Evolutionary conservation across 2,888 invertebrate genomes (phyloP).

Genomic region (Pelosia muscerda): DNA sequence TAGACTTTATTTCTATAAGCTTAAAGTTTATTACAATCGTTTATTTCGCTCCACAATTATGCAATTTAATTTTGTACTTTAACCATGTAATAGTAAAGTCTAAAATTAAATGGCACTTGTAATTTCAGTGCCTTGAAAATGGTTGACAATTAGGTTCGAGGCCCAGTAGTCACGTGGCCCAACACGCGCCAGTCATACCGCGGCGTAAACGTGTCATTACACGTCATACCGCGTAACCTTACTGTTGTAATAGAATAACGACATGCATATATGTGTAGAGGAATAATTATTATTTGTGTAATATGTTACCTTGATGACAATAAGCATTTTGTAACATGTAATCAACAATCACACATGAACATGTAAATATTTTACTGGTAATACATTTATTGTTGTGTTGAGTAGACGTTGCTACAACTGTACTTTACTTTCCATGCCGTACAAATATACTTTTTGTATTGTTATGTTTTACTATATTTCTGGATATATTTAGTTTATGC

Average conservation of each 20-base stretch:
- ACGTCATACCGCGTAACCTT: conserved; percentile 30
- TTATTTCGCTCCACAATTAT: too few relatives aligned
- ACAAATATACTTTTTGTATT: conserved; percentile 57
- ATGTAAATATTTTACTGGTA: conserved; percentile 64
- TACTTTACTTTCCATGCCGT: conserved; percentile 59
- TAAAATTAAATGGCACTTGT: too few relatives aligned
- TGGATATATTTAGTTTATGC: conserved; percentile 71
- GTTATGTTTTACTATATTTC: conserved; percentile 66
- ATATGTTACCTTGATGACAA: conserved; percentile 75
- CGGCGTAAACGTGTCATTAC: conserved; percentile 9
- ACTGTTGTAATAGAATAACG: conserved; percentile 50
- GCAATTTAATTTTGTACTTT: too few relatives aligned
- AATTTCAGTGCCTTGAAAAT: too few relatives aligned
- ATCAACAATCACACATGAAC: conserved; percentile 57
- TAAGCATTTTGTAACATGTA: conserved; percentile 76
- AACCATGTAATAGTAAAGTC: too few relatives aligned
- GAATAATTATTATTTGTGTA: conserved; percentile 37
- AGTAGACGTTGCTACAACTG: conserved; percentile 28
- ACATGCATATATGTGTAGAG: conserved; percentile 49
- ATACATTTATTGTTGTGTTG: conserved; percentile 42
- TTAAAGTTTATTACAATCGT: too few relatives aligned
- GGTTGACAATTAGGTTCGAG: too few relatives aligned
- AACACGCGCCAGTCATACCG: conserved; percentile 14
- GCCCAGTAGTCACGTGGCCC: conserved; percentile 14
- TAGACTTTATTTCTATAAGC: too few relatives aligned